These are phyloP conservation scores for Bungarus multicinctus DNA, from an alignment of 2,113 vertebrate species.

Conservation along the genomic window DNA sequence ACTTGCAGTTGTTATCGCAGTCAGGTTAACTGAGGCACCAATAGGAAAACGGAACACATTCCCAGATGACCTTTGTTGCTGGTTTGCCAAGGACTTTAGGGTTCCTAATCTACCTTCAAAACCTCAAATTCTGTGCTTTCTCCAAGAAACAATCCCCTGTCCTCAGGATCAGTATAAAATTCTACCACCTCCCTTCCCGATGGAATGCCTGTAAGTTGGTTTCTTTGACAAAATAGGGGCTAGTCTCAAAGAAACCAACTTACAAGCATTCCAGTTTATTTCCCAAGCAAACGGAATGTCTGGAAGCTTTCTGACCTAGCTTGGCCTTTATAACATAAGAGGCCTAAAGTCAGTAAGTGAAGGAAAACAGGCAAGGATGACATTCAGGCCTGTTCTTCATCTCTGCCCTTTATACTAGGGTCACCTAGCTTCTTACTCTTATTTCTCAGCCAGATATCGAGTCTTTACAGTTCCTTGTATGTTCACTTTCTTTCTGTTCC, in stretches of 20 bases:
- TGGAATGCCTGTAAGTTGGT: not conserved
- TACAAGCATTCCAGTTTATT: not conserved
- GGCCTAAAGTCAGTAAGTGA: not conserved
- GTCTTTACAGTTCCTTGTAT: not conserved
- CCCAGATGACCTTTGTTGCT: not conserved
- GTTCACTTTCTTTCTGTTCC: not conserved
- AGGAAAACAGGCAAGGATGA: not conserved
- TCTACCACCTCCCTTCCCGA: not conserved
- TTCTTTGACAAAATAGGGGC: not conserved
- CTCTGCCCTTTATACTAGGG: not conserved
- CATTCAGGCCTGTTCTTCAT: not conserved
- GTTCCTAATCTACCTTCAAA: not conserved
- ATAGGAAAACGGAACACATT: no score
- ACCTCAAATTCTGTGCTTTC: not conserved
- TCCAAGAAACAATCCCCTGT: not conserved
- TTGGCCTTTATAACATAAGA: not conserved
- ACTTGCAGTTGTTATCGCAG: not conserved
- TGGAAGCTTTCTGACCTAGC: not conserved
- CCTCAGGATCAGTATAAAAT: not conserved
- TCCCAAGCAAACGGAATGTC: not conserved
- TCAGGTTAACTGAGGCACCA: not conserved
- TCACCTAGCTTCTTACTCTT: not conserved
- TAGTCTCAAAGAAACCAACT: not conserved
- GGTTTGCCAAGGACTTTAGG: not conserved
- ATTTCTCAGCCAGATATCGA: not conserved